These are phyloP conservation scores for Zaprionus nigranus DNA, from an alignment of 1,140 invertebrate species.

Conservation along the genomic window DNA sequence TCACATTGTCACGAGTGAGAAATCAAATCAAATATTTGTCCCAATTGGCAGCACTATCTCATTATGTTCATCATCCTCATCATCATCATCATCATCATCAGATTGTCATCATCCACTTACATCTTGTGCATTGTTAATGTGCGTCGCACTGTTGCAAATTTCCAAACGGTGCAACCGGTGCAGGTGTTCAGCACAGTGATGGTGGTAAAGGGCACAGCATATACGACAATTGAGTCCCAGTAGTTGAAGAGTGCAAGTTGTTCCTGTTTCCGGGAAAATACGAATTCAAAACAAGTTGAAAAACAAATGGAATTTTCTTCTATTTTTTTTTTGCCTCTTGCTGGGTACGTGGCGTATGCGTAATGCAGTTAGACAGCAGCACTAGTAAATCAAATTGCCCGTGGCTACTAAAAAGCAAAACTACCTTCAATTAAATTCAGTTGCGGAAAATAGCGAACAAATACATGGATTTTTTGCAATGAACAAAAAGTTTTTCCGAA, in stretches of 20 bases:
- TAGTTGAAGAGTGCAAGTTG: slow-evolving; percentile 88
- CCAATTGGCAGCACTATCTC: slow-evolving; percentile 20
- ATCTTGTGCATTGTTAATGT: slow-evolving; percentile 85
- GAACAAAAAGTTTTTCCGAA: not conserved
- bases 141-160: slow-evolving; percentile 86
- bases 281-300: not conserved
- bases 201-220: slow-evolving; percentile 89
- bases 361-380: slow-evolving; percentile 30
- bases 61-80: not conserved
- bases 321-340: not conserved
- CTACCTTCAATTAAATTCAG: not conserved
- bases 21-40: slow-evolving; percentile 14
- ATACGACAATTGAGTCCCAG: slow-evolving; percentile 89
- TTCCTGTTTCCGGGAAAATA: slow-evolving; percentile 51
- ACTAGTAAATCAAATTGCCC: slow-evolving; percentile 9
- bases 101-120: slow-evolving; percentile 35
- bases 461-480: not conserved
- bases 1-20: not conserved
- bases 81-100: not conserved
- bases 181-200: slow-evolving; percentile 90
- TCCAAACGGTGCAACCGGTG: slow-evolving; percentile 88
- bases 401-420: not conserved
- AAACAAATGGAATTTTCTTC: not conserved
- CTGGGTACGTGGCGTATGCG: slow-evolving; percentile 34
- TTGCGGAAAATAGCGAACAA: not conserved